Base-by-base conservation (phyloP, 2,113 vertebrate species). In the Baryphthengus martii region DNA sequence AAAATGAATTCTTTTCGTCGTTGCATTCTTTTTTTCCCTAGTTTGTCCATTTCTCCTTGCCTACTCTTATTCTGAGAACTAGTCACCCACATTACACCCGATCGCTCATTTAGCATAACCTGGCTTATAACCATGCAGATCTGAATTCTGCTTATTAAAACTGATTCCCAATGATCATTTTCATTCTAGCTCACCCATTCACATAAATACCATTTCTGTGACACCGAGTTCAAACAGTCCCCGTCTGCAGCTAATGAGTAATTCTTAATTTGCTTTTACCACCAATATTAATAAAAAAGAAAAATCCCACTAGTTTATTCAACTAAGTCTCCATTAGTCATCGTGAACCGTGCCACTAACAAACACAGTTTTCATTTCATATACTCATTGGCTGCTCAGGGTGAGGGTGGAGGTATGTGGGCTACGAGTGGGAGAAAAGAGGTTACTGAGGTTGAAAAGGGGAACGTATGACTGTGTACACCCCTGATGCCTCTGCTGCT, bases 391-490 rank as follows among this genome's bases (percentile, higher is more conserved):
- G 82, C 86, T 89, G 90, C 49, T 95, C 40, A 49, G 73, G 77
- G 70, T 92, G 86, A 97, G 96, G 80, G 96, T 96, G 95, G 92
- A 89, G 86, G 74, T 85, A 94, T 80, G 93, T 76, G 67, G 91
- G 91, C 81, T 93, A 86, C 2, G 23, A 94, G 96, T 96, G 84
- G 95, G 58, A 93, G 88, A 89, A 93, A 75, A 86, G 95, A 96
- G 93, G 93, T 96, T 96, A 89, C 53, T 95, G 96, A 96, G 96
- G 96, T 96, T 96, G 94, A 94, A 88, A 93, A 87, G 88, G 90
- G 96, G 96, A 97, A 97, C 44, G 0, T 92, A 92, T 97, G 95
- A 97, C 93, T 96, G 80, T 90, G 53, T 91, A 85, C 3, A 5
- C 70, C 90, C 85, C 76, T 93, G 77, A 77, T 82, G 74, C 70